These are phyloP conservation scores for Climacteris rufus DNA, from an alignment of 2,113 vertebrate species.

Conservation along the genomic window DNA sequence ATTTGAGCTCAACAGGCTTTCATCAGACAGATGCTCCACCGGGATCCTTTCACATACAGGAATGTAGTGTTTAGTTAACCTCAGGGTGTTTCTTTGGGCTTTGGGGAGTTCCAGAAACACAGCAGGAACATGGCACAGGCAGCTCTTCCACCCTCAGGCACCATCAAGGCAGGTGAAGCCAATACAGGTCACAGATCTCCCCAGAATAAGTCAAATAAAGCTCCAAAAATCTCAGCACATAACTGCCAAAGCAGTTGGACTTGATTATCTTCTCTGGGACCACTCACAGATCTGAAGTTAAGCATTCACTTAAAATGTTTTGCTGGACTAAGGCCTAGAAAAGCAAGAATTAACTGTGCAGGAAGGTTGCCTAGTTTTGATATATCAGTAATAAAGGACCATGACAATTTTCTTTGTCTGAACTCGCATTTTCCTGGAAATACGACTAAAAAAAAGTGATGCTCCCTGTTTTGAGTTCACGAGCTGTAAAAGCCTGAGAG, in stretches of 20 bases:
- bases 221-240: neutral
- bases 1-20: neutral
- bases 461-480: neutral
- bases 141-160: neutral
- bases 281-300: neutral
- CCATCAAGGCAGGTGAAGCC: neutral
- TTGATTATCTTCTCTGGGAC: neutral
- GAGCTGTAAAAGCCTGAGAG: neutral
- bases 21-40: neutral
- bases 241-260: neutral
- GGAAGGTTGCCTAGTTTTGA: neutral
- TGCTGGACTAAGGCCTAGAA: neutral
- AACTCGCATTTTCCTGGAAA: neutral
- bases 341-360: neutral
- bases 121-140: neutral
- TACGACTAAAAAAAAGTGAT: neutral
- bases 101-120: neutral
- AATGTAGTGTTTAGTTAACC: rapidly evolving
- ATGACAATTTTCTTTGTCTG: neutral
- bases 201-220: neutral
- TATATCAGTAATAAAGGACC: neutral
- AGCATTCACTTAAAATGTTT: neutral
- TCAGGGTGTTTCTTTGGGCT: neutral
- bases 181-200: neutral
- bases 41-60: rapidly evolving